Base-by-base conservation (phyloP, 2,797 vertebrate species). In the Aulostomus chinensis region DNA sequence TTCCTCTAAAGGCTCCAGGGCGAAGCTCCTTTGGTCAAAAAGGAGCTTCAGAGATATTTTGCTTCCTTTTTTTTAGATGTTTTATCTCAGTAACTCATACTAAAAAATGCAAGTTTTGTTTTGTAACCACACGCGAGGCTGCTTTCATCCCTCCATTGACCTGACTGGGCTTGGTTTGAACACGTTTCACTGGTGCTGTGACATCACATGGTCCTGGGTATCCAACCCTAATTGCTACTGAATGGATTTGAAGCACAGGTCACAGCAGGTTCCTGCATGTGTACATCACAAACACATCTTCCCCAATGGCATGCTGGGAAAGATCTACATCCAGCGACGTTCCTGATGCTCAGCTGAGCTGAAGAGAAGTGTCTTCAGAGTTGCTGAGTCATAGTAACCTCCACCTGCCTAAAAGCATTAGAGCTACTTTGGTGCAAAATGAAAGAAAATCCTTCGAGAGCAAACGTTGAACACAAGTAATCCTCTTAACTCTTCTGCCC, bases 381-480 rank as follows among this genome's bases (percentile, higher is more conserved):
- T 46, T 13, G 22, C 47, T 54, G 51, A 4, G 16, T 52, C 43
- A 37, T 46, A 18, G 45, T 33, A n/a, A n/a, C 40, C 16, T 12
- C 42, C 28, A 35, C 10, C 36, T 57, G 59, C 72, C 63, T 73
- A 55, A 59, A 58, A 56, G 52, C 29, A 40, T 78, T 63, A 68
- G 61, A 43, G 33, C 73, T 53, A 50, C 50, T 51, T 52, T 60
- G 45, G 39, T 66, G 35, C 24, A 25, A 30, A 46, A 7, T 52
- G 37, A 45, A 64, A 76, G 40, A 14, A n/a, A 54, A 22, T 33
- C 16, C 1, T 37, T 16, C 4, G 28, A 64, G 66, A 53, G 59
- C 57, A 75, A 63, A 68, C 53, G 62, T 22, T 18, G 36, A 43
- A 55, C 45, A 41, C 48, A 17, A 22, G 54, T 76, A 75, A 80